These are phyloP conservation scores for Meloidogyne exigua DNA, from an alignment of 1,140 invertebrate genomes.

Conservation along the genomic window DNA sequence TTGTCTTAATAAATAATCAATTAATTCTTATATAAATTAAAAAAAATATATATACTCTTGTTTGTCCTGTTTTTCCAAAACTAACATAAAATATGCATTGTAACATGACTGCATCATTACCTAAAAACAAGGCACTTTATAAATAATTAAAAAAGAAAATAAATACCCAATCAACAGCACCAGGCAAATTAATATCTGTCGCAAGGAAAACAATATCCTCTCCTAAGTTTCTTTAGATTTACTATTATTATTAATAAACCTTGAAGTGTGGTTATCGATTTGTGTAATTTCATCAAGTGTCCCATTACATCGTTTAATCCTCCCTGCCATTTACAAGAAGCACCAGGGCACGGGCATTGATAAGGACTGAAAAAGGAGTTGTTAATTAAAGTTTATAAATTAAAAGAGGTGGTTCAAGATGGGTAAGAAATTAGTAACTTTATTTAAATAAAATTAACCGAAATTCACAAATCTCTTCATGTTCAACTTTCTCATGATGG, in stretches of 20 bases:
- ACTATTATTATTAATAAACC: conserved; percentile 65
- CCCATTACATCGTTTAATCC: conserved; percentile 92
- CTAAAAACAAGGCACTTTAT: no score
- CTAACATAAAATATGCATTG: conserved; percentile 97
- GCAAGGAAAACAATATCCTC: conserved; percentile 99
- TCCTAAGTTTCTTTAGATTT: conserved; percentile 64
- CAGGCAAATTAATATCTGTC: conserved; percentile 97
- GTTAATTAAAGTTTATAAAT: no score
- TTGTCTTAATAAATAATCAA: conserved; percentile 65
- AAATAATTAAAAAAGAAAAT: background rate
- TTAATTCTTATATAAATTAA: background rate
- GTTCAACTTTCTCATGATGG: conserved; percentile 93
- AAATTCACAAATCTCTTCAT: conserved; percentile 96
- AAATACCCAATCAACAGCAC: conserved; percentile 97
- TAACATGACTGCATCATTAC: conserved; percentile 99
- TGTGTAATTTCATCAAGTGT: conserved; percentile 93
- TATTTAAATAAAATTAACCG: no score
- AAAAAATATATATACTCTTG: conserved; percentile 25
- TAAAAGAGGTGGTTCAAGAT: no score
- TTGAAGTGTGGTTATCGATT: conserved; percentile 94
- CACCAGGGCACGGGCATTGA: conserved; percentile 94
- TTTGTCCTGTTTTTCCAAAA: conserved; percentile 89
- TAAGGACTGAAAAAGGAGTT: conserved; percentile 75
- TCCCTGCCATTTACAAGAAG: conserved; percentile 98
- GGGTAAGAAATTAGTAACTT: no score